phyloP scores from a whole-genome alignment of 1,140 invertebrate species.

The Cyphomyrmex costatus region DNA sequence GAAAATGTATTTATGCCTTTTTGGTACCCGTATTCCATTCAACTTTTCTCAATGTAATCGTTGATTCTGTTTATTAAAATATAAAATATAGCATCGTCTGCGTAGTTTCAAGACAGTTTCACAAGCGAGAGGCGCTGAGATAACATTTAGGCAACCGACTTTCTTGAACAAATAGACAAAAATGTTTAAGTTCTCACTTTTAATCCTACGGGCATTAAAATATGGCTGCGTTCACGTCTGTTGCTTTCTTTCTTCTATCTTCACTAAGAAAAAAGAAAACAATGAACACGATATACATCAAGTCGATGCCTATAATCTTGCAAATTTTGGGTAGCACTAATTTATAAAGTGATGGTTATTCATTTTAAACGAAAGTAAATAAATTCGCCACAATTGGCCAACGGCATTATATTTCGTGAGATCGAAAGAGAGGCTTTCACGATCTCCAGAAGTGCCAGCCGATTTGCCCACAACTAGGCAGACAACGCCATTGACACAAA shows the following conservation, averaged over 20 bases:
- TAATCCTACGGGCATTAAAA: too few species aligned
- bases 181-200: too few species aligned
- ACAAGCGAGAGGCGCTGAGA: neutral
- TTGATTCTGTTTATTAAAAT: neutral
- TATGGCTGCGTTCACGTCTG: too few species aligned
- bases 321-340: too few species aligned
- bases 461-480: slow-evolving; percentile 4
- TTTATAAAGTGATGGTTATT: neutral
- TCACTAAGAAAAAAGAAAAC: too few species aligned
- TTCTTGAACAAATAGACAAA: neutral
- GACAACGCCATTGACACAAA: slow-evolving; percentile 19
- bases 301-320: too few species aligned
- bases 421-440: neutral
- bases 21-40: neutral
- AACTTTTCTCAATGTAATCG: neutral
- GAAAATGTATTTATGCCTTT: neutral
- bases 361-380: neutral
- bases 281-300: too few species aligned
- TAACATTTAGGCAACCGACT: neutral
- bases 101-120: neutral
- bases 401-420: slow-evolving; percentile 8
- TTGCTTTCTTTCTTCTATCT: too few species aligned
- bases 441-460: slow-evolving; percentile 2
- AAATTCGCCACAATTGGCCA: slow-evolving; percentile 1
- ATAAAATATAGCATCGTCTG: neutral